phyloP scores from a whole-genome alignment of 2,113 vertebrate genomes.

The Rhea americana region DNA sequence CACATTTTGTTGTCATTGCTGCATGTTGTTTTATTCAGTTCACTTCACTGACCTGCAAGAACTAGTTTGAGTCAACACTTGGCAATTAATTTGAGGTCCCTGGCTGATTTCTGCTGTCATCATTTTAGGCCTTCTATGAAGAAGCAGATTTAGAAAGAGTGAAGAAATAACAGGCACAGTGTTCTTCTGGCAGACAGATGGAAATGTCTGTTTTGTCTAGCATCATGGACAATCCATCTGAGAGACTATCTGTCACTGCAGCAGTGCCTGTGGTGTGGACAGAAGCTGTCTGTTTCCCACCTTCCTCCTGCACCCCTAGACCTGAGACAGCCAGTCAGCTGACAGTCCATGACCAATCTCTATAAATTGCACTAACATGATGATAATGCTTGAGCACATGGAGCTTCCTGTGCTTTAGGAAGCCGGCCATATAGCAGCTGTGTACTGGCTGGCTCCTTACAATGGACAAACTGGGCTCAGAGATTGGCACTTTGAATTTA shows the following conservation, averaged over 20 bases:
- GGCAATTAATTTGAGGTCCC: conserved; percentile 5
- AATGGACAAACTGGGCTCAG: neutral
- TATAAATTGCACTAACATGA: neutral
- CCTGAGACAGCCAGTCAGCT: neutral
- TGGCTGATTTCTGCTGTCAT: conserved; percentile 32
- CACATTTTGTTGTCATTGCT: neutral
- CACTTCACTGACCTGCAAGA: neutral
- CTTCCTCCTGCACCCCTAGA: neutral
- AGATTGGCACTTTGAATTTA: no score
- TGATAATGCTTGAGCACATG: neutral
- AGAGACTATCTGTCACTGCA: neutral
- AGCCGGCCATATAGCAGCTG: neutral
- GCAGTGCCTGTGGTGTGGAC: neutral
- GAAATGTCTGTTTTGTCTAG: no score
- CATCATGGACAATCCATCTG: neutral
- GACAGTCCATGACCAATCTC: neutral
- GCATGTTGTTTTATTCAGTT: neutral
- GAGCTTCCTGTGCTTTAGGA: neutral
- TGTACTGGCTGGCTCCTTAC: neutral
- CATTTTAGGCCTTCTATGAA: neutral
- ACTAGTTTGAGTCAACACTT: neutral
- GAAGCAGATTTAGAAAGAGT: neutral
- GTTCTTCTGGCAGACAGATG: no score
- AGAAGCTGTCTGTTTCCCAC: neutral
- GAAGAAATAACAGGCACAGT: neutral